Percentiles rank a stretch among this genome's conserved stretches.
Conservation (phyloP, 1,140 invertebrate genomes). For the Ostrea denselamellosa region DNA sequence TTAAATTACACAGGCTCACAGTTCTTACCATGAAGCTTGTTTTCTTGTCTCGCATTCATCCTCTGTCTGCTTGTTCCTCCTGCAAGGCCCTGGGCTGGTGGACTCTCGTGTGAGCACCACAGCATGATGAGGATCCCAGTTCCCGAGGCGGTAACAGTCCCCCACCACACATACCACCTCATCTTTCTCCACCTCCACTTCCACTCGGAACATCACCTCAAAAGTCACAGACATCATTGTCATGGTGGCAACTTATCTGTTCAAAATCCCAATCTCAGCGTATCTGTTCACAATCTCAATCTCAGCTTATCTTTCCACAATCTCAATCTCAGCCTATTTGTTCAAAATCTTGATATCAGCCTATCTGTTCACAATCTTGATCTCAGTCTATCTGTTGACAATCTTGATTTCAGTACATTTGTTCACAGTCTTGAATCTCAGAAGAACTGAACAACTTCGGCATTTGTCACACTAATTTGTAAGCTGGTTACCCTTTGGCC, state of each 20-base stretch:
- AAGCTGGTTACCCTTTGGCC: neutral
- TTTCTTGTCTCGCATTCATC: neutral
- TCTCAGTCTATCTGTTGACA: neutral
- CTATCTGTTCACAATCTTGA: neutral
- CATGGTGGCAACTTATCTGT: neutral
- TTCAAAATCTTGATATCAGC: no score
- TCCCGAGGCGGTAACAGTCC: conserved; percentile 79
- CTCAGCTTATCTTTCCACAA: no score
- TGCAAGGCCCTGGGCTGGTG: conserved; percentile 36
- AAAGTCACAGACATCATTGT: conserved; percentile 49
- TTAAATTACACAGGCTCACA: neutral
- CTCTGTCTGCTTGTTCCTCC: neutral
- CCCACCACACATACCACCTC: conserved; percentile 80
- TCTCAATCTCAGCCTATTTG: no score
- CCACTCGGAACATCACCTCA: conserved; percentile 75
- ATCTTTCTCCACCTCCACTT: conserved; percentile 75
- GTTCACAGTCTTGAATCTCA: neutral
- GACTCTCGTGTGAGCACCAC: conserved; percentile 51
- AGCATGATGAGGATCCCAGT: conserved; percentile 78
- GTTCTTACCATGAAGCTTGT: conserved; percentile 1
- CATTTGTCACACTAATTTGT: neutral
- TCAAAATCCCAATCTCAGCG: no score
- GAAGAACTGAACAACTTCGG: neutral
- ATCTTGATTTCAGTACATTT: no score
- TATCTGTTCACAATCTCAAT: no score